Base-by-base conservation (phyloP, 2,888 invertebrate genomes). In the Nymphalis urticae region DNA sequence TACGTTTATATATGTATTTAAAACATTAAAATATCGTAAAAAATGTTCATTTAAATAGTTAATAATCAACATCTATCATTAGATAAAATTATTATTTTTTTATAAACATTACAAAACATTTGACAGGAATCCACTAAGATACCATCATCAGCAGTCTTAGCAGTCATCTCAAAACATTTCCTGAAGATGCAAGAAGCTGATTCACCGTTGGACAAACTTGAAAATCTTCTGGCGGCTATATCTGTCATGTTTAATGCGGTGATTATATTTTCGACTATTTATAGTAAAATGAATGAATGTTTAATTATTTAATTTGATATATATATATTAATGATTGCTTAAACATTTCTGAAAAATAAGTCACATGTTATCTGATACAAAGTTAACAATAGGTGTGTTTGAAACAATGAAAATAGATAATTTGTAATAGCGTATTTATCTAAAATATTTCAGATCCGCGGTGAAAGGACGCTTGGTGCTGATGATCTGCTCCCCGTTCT, bases 401-500 rank as follows among this genome's bases (percentile, higher is more conserved):
- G 10, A 42, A 42, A 42, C 9, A 42, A 42, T 42, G n/a, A 42
- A 42, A 42, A 36, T 36, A 42, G 13, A 42, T 42, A 42, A 3
- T 13, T 42, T 13, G 13, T 13, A 42, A 42, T 42, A 42, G 0
- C 19, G 21, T 17, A 54, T 16, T 27, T 17, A 1, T 17, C 54
- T 6, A 27, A 58, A 36, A 58, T 27, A 56, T 58, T 36, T 8
- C 78, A 95, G 96, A 95, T 95, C 73, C 96, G 96, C 75, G 94
- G 95, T 21, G 94, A 94, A 73, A 94, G 95, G 56, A 93, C 94
- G 82, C 88, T 97, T 17, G 97, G 97, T 9, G 97, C 97, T 16
- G 97, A 97, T 85, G 98, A 98, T 82, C 96, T 98, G 73, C 94
- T 99, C 66, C 98, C 98, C 0, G 95, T 98, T 68, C 94, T 99